These are phyloP conservation scores for Trichonephila inaurata DNA, from an alignment of 1,140 invertebrate genomes.

Conservation along the genomic window DNA sequence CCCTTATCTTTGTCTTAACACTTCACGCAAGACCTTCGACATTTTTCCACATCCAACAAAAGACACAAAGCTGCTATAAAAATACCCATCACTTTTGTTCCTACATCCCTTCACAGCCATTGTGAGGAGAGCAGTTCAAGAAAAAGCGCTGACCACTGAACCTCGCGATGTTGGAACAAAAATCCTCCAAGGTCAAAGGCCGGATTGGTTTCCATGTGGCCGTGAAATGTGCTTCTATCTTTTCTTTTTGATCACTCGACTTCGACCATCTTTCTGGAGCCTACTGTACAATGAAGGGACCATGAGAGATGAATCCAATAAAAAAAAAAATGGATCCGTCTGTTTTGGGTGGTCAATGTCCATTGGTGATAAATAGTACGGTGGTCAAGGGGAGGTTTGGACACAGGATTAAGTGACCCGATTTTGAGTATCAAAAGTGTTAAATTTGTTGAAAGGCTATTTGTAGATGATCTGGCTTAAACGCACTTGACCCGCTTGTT, in stretches of 20 bases:
- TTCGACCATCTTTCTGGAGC: neutral
- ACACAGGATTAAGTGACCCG: neutral
- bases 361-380: neutral
- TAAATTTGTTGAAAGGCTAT: too few relatives aligned
- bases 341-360: neutral
- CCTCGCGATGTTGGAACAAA: conserved; percentile 2
- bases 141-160: neutral
- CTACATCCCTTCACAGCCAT: neutral
- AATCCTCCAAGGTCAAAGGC: conserved; percentile 16
- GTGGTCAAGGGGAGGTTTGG: conserved; percentile 1
- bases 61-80: conserved; percentile 19
- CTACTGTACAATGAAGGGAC: neutral
- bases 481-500: too few relatives aligned
- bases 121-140: neutral
- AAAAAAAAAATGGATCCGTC: neutral
- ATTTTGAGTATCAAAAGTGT: neutral
- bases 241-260: neutral
- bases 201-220: conserved; percentile 24
- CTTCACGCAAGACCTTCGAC: conserved; percentile 20
- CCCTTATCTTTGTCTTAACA: neutral
- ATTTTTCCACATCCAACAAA: neutral
- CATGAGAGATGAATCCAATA: neutral
- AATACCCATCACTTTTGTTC: neutral
- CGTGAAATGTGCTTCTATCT: neutral
- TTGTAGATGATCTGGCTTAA: too few relatives aligned